phyloP scores from a whole-genome alignment of 2,888 invertebrate species.

The Mythimna albipuncta region DNA sequence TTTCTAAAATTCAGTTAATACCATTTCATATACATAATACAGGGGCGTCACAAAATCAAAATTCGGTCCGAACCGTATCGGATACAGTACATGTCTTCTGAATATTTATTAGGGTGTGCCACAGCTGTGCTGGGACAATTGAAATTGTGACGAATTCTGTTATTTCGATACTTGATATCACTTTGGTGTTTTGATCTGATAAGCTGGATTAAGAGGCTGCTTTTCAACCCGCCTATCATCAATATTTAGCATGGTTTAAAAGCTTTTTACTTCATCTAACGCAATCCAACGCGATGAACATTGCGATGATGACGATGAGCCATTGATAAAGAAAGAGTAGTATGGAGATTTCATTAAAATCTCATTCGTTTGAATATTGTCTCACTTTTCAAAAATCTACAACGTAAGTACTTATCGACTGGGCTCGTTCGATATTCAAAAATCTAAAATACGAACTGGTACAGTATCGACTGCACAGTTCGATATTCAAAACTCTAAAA shows the following conservation, averaged over 20 bases:
- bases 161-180: conserved; percentile 54
- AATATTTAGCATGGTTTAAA: too few relatives aligned
- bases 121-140: conserved; percentile 69
- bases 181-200: conserved; percentile 49
- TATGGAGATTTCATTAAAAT: too few relatives aligned
- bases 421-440: too few relatives aligned
- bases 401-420: too few relatives aligned
- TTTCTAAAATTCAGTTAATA: conserved; percentile 65
- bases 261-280: too few relatives aligned
- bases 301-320: too few relatives aligned
- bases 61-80: conserved; percentile 64
- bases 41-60: conserved; percentile 68
- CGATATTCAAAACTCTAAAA: conserved; percentile 64
- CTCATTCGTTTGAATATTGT: too few relatives aligned
- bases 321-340: too few relatives aligned
- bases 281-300: too few relatives aligned
- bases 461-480: conserved; percentile 66
- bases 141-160: conserved; percentile 68
- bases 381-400: too few relatives aligned
- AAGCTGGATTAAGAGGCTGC: conserved; percentile 5
- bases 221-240: too few relatives aligned
- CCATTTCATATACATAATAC: conserved; percentile 64
- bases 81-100: conserved; percentile 68
- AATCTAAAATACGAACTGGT: not conserved
- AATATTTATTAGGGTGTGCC: conserved; percentile 75